Evolutionary conservation across 35 echinoderm and acorn worm genomes (phyloP).

Genomic region (Heliocidaris tuberculata): DNA sequence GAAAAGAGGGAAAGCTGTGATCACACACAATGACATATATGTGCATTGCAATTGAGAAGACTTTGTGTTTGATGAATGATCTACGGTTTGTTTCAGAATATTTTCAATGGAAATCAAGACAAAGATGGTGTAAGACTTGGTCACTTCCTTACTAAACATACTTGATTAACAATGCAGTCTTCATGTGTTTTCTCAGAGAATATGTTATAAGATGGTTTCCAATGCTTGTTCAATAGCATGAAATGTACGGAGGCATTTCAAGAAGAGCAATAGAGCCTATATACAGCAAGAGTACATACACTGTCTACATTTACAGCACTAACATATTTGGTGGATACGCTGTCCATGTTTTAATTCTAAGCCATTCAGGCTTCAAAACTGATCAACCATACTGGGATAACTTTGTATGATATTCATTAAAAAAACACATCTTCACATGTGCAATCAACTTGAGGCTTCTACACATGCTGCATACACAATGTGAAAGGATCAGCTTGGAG

Average conservation of each 20-base stretch:
- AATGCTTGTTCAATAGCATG: no score
- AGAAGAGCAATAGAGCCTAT: no score
- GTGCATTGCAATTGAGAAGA: not conserved
- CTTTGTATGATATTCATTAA: no score
- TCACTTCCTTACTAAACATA: not conserved
- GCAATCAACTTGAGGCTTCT: not conserved
- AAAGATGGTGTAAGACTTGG: not conserved
- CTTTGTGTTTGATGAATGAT: no score
- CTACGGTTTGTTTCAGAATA: not conserved
- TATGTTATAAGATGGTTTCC: no score
- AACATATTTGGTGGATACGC: no score
- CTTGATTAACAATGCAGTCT: no score
- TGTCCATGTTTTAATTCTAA: no score
- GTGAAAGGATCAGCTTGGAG: not conserved
- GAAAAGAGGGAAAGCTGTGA: not conserved
- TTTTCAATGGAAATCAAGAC: not conserved
- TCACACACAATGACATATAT: not conserved
- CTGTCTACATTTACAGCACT: not conserved
- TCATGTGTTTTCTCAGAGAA: not conserved
- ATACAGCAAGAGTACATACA: no score
- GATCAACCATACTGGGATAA: no score
- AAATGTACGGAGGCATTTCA: no score
- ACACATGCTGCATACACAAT: not conserved
- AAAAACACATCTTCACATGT: not conserved
- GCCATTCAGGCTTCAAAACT: no score